Evolutionary conservation across 2,888 invertebrate genomes (phyloP), one percentile per base, ranked within the genome.

Genomic region (Apodemia zela): DNA sequence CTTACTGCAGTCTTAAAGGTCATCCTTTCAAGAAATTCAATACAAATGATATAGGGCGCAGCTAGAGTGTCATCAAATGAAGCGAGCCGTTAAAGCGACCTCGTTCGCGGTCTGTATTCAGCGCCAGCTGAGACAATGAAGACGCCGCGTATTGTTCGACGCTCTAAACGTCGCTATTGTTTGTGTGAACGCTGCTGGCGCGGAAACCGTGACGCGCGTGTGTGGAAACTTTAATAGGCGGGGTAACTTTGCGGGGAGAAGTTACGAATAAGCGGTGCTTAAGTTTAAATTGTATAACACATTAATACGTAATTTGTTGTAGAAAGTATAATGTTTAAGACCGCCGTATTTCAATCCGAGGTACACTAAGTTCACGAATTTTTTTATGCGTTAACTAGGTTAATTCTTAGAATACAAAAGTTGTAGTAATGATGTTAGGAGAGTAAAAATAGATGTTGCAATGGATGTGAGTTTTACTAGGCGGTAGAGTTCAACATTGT

Each of bases 41-140:
- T 49, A 21, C 18, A 51, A 21, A 51, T 51, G 18, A 51, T 51
- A 13, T 21, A 51, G 51, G 51, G 5, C 13, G 21, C 21, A 51
- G 21, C 54, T 25, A 54, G 25, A 54, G 15, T 42, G 42, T 15
- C 42, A 54, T 54, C 54, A 54, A 54, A 54, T 54, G 59, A 47
- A 58, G 47, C 57, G 42, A 33, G 62, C 62, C 62, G 57, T 60
- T 47, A 58, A 54, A 63, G 62, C 65, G 65, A 62, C 58, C 62
- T 58, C 57, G 62, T 58, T 38, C 62, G 59, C 59, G 62, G 45
- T 63, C 45, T 33, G 17, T 62, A 58, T 60, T 60, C 65, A 62
- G 38, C 25, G 35, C 45, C 57, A 51, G 29, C 45, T 51, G 60
- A 61, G 54, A 63, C 65, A 67, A 63, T 63, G 63, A 47, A 60